Percentiles rank a stretch among this genome's conserved stretches.
These are phyloP conservation scores for Chrysolina haemoptera DNA, from an alignment of 2,888 invertebrate genomes.

Conservation along the genomic window DNA sequence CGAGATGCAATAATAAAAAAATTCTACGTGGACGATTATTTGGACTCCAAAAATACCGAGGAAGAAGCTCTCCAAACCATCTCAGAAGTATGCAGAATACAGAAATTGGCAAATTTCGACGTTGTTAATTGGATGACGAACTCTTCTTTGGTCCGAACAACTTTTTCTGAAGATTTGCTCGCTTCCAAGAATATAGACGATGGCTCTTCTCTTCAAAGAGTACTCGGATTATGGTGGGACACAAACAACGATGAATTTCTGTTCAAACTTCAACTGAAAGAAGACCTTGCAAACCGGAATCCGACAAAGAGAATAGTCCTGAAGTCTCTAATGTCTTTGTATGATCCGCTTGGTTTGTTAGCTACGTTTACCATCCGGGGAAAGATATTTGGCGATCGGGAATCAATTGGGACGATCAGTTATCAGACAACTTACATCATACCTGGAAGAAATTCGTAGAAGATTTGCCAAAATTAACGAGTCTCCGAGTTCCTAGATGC, in stretches of 20 bases:
- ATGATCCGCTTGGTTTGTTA: neutral
- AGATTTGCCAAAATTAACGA: conserved; percentile 5
- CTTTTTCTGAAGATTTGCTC: neutral
- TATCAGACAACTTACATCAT: neutral
- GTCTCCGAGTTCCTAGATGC: neutral
- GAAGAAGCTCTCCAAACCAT: neutral
- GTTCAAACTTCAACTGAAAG: neutral
- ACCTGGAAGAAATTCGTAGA: neutral
- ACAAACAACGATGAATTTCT: conserved; percentile 5
- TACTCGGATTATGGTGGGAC: neutral
- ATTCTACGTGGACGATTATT: conserved; percentile 14
- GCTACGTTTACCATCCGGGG: neutral
- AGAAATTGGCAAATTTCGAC: neutral
- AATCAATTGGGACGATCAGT: neutral
- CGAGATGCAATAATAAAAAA: neutral
- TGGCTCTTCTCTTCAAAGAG: neutral
- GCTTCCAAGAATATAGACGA: conserved; percentile 8
- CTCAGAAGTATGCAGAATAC: neutral
- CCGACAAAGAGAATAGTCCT: neutral
- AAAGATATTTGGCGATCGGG: conserved; percentile 10
- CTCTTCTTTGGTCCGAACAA: neutral
- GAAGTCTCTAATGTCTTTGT: conserved; percentile 5
- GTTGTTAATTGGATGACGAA: conserved; percentile 13
- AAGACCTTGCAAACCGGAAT: neutral
- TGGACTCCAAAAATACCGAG: neutral